Base-by-base conservation (phyloP, 2,888 invertebrate species). In the Drosophila yooni region DNA sequence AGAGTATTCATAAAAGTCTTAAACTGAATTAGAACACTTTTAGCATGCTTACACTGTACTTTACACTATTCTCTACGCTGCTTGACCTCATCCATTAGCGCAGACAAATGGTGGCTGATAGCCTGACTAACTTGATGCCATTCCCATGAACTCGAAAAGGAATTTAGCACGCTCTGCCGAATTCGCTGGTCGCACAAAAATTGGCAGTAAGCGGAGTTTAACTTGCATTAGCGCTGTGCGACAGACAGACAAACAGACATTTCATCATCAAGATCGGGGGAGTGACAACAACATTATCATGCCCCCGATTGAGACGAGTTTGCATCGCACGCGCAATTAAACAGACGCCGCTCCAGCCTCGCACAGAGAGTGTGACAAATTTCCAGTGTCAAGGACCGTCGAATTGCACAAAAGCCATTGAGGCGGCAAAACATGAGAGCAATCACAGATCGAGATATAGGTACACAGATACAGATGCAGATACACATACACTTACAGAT, bases 141-240 rank as follows among this genome's bases (percentile, higher is more conserved):
- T 83, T 84, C 85, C 81, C 88, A 87, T 71, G 80, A 83, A 74
- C 62, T 76, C 50, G 54, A 54, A 21, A 25, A 43, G 48, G 53
- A 46, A 81, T 83, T 83, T 51, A 48, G 52, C 76, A 78, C 65
- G 74, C 76, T 59, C 63, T 53, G 54, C 69, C 68, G 74, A 54
- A 70, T 38, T 71, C 64, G 64, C 25, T 34, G 50, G 29, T 56
- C 56, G 29, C 88, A 82, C 83, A 79, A 74, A 87, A 88, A 87
- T 87, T 85, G 82, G 88, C 85, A 74, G 64, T 51, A 90, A 91
- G 90, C 91, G 91, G 85, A 88, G 88, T 91, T 91, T 88, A 91
- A 87, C 90, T 90, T 79, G 76, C 88, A 90, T 91, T 91, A 90
- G 82, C 79, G 79, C 80, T 79, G 86, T 81, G 82, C 83, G 91